Base-by-base conservation (phyloP, 1,140 invertebrate species). In the Ganaspis sp. region DNA sequence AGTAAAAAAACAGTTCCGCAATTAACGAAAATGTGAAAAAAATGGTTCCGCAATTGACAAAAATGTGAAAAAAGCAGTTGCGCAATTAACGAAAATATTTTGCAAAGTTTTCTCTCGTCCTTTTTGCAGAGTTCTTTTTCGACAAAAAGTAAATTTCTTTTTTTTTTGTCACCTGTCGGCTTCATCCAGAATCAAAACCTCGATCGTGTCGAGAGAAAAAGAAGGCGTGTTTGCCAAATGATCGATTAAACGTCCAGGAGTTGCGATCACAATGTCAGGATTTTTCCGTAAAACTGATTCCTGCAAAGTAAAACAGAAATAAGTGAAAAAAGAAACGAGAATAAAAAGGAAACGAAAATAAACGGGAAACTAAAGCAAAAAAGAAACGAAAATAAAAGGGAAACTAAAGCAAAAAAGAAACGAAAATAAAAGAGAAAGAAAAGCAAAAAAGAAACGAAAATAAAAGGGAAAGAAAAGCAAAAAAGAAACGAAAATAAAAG, bases 221-320 rank as follows among this genome's bases (percentile, higher is more conserved):
- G 95, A 96, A 0, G 98, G 97, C 1, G 98, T 97, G 91, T 99
- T 99, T 86, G 96, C 94, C n/a, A 99, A 92, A 92, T 99, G 98
- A 92, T 99, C 99, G 70, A 99, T 99, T 6, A 99, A 93, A 82
- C 99, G 94, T 76, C 99, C 99, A 0, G 99, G 99, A 0, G 99
- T 99, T 12, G 98, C 99, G 88, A 99, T 99, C 1, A 99, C 97
- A 83, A 99, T 95, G 90, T 99, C 99, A 0, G 98, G 98, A 88
- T 96, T 96, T 81, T 96, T 94, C 49, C 98, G 93, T 26, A 99
- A 91, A 26, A 97, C 94, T 75, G 94, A 93, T 93, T 99, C 98
- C 93, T 96, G 87, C 26, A 86, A 84, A 74, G 76, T 81, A 78
- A 81, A 54, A 72, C n/a, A 77, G 45, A 75, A 72, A 45, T n/a